A percentile compares a stretch with the other conserved stretches of the same genome.
Evolutionary conservation across 2,113 vertebrate species (phyloP).

Genomic region (Epinephelus lanceolatus): DNA sequence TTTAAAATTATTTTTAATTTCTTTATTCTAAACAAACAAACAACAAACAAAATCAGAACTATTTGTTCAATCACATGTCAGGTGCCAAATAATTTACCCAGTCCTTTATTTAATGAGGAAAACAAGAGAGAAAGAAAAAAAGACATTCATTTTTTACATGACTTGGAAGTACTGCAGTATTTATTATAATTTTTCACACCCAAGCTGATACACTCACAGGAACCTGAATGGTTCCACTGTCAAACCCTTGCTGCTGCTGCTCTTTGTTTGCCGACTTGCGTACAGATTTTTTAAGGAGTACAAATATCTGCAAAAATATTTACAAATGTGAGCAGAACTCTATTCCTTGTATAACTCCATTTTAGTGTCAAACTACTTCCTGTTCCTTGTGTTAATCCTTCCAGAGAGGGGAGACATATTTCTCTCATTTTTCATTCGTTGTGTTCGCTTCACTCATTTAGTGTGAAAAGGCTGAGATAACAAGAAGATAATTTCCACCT

Average conservation of each 20-base stretch:
- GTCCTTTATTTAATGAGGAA: neutral
- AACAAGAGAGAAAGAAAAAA: no score
- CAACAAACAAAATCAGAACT: neutral
- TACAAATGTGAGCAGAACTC: neutral
- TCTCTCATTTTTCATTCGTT: conserved; percentile 11
- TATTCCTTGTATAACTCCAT: neutral
- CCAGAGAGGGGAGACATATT: neutral
- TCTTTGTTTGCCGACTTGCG: no score
- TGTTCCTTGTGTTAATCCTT: neutral
- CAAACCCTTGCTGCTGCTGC: neutral
- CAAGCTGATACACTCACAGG: neutral
- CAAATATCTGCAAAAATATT: neutral
- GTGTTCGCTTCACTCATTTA: conserved; percentile 21
- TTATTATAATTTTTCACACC: neutral
- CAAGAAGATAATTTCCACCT: conserved; percentile 62
- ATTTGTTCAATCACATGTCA: neutral
- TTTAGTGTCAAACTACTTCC: conserved; percentile 1
- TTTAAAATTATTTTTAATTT: neutral
- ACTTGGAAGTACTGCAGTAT: no score
- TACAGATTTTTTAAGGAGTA: neutral
- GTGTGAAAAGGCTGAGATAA: conserved; percentile 51
- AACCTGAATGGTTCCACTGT: neutral
- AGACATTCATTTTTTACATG: neutral
- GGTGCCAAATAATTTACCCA: neutral
- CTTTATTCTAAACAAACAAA: neutral